Evolutionary conservation across 1,140 invertebrate species (phyloP).

Genomic region (Pantala flavescens): DNA sequence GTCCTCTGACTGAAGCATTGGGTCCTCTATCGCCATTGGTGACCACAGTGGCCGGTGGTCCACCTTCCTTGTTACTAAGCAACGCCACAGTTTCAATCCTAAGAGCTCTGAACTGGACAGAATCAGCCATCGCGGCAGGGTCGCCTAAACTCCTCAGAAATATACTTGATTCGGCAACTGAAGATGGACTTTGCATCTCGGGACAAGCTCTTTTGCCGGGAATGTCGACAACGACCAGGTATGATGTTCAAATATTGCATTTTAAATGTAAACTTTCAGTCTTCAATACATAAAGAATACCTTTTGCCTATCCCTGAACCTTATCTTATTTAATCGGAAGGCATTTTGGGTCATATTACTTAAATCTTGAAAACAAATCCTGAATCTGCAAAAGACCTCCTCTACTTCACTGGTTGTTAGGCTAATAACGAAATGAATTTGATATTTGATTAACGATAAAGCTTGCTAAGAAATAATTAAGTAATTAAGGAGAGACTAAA

Average conservation of each 20-base stretch:
- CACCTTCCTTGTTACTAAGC: not conserved
- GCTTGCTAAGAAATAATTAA: too few species aligned
- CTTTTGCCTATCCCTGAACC: too few species aligned
- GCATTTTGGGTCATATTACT: too few species aligned
- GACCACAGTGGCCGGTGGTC: not conserved
- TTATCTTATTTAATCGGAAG: too few species aligned
- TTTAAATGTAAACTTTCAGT: too few species aligned
- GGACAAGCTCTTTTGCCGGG: not conserved
- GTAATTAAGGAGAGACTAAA: too few species aligned
- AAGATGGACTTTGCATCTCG: not conserved
- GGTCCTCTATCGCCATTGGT: not conserved
- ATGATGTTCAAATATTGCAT: not conserved
- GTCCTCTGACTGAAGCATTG: not conserved
- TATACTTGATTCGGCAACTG: not conserved
- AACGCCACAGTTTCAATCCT: not conserved
- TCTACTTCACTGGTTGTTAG: too few species aligned
- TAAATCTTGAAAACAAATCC: too few species aligned
- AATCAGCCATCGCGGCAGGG: not conserved
- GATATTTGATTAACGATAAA: too few species aligned
- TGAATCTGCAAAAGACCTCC: too few species aligned
- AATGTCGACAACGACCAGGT: not conserved
- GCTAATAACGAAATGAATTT: too few species aligned
- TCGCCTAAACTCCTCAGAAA: not conserved
- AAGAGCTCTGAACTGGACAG: not conserved
- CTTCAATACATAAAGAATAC: too few species aligned